A percentile compares a stretch with the other conserved stretches of the same genome.
Conservation (phyloP, 2,797 vertebrate genomes). For the Dipus sagitta region DNA sequence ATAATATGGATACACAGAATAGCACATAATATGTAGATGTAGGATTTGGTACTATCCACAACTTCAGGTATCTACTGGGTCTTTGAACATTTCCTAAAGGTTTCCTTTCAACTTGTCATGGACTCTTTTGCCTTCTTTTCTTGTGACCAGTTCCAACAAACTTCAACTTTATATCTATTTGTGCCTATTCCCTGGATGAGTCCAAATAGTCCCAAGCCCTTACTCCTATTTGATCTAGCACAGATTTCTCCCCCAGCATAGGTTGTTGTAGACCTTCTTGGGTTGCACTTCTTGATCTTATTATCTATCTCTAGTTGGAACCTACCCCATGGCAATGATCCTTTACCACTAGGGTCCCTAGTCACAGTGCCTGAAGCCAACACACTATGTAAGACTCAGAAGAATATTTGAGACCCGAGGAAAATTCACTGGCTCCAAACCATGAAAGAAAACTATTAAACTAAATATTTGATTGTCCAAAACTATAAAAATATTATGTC, state of each 20-base stretch:
- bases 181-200: background rate
- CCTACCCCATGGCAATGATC: background rate
- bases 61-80: background rate
- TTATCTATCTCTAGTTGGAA: background rate
- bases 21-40: background rate
- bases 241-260: background rate
- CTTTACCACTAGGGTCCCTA: background rate
- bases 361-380: background rate
- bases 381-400: background rate
- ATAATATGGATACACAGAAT: background rate
- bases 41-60: background rate
- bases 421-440: background rate
- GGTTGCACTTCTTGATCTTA: background rate
- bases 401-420: background rate
- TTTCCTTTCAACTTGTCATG: too few species aligned
- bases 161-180: background rate
- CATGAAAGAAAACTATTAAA: constrained; percentile 13
- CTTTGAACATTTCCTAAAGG: background rate
- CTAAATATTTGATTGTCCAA: constrained; percentile 59
- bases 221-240: background rate
- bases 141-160: background rate
- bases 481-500: constrained; percentile 48
- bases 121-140: background rate
- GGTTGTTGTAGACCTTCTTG: background rate
- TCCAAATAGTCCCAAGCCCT: background rate